Evolutionary conservation across 2,797 vertebrate genomes (phyloP), one percentile per base, ranked within the genome.

Genomic region (Moxostoma hubbsi): DNA sequence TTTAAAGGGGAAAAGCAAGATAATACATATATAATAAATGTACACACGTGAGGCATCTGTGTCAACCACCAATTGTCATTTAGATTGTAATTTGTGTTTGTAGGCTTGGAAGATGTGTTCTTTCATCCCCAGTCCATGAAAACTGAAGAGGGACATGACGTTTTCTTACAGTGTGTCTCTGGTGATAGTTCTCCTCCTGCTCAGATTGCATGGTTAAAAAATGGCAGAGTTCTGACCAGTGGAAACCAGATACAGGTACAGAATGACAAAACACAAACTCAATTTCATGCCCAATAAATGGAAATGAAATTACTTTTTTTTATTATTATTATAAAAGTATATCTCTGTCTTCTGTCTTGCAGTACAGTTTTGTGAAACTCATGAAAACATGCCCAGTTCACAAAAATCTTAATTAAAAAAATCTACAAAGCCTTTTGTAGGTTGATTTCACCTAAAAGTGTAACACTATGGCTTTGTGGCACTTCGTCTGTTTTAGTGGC

Each of bases 101-200:
- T 43, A 95, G 94, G 89, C 88, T 84, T 94, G 89, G 92, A 92
- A 51, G 87, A 89, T 50, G 89, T 95, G 73, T 94, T 93, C 88
- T 93, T 93, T 79, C 91, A 90, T 81, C 94, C 93, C 8, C 83
- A 83, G 68, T 88, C 93, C 65, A 90, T 92, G 88, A 91, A 82
- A n/a, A 87, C 86, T 66, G 82, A 49, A 64, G 89, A 90, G 73
- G 92, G 93, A 76, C 86, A 88, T 4, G 85, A 75, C 0, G 91
- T 91, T 77, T 94, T 90, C 82, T 84, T 95, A 63, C 92, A 89
- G 87, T 95, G 94, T 87, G 92, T 94, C 50, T 94, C 94, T 0
- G 94, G 94, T 18, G 92, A 94, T 57, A 94, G 93, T 82, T 90
- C 79, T 0, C 90, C 92, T 82, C 82, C 90, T 59, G 92, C 93